A percentile compares a stretch with the other conserved stretches of the same genome.
These are phyloP conservation scores for Galago senegalensis DNA, from an alignment of 2,797 vertebrate species.

Conservation along the genomic window DNA sequence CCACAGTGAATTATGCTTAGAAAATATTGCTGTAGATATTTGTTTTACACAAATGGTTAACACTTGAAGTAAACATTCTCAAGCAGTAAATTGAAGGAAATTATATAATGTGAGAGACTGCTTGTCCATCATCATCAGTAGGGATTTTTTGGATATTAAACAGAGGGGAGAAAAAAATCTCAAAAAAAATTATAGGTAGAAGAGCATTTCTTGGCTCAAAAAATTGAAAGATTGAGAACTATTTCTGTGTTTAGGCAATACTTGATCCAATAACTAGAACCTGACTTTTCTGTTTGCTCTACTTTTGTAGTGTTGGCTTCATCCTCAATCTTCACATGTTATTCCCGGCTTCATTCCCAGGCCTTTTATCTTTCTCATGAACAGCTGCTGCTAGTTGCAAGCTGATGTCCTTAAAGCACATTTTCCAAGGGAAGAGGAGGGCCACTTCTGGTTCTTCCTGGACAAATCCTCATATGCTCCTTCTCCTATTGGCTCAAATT, in stretches of 20 bases:
- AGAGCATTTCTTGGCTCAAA: neutral
- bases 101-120: neutral
- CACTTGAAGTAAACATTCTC: neutral
- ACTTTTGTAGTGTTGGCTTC: neutral
- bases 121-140: neutral
- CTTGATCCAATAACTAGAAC: neutral
- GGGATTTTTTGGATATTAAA: neutral
- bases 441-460: neutral
- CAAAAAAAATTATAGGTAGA: neutral
- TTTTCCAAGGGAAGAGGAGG: neutral
- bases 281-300: neutral
- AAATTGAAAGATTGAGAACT: neutral
- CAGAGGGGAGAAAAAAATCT: neutral
- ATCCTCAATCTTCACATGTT: neutral
- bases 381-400: neutral
- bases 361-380: neutral
- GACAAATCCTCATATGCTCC: neutral
- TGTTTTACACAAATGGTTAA: neutral
- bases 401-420: neutral
- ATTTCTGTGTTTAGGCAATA: neutral
- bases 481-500: neutral
- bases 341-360: neutral
- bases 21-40: neutral
- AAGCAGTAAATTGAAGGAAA: constrained; percentile 20
- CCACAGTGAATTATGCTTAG: neutral